phyloP scores from a whole-genome alignment of 2,113 vertebrate genomes.

The Vidua chalybeata region DNA sequence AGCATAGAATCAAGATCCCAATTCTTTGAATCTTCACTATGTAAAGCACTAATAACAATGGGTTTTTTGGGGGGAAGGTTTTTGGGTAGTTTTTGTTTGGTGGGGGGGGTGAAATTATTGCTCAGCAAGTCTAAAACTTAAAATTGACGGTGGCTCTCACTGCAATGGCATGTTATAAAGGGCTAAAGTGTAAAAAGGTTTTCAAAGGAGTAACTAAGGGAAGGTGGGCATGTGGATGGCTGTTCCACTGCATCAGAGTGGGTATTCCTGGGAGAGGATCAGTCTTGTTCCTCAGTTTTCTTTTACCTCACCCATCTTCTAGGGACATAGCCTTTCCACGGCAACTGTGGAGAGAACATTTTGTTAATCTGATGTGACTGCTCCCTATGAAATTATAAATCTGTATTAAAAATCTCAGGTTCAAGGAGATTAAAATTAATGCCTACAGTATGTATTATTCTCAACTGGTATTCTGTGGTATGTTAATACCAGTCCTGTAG shows the following conservation, averaged over 20 bases:
- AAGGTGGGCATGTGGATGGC: background rate
- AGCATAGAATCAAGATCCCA: background rate
- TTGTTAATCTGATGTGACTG: background rate
- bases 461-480: background rate
- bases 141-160: background rate
- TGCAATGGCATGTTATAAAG: background rate
- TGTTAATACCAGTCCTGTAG: background rate
- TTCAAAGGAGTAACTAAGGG: background rate
- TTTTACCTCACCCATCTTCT: background rate
- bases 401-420: background rate
- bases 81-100: background rate
- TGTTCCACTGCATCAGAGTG: background rate
- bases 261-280: background rate
- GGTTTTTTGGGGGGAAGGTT: rapidly evolving
- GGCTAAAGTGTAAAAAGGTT: background rate
- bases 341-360: background rate
- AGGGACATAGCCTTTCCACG: background rate
- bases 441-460: background rate
- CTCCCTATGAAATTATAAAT: background rate
- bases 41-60: background rate
- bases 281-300: background rate
- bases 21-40: background rate
- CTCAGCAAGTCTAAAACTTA: background rate
- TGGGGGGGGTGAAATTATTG: background rate
- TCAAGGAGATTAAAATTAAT: background rate